Base-by-base conservation (phyloP, 1,140 invertebrate genomes). In the Drosophila obscura region DNA sequence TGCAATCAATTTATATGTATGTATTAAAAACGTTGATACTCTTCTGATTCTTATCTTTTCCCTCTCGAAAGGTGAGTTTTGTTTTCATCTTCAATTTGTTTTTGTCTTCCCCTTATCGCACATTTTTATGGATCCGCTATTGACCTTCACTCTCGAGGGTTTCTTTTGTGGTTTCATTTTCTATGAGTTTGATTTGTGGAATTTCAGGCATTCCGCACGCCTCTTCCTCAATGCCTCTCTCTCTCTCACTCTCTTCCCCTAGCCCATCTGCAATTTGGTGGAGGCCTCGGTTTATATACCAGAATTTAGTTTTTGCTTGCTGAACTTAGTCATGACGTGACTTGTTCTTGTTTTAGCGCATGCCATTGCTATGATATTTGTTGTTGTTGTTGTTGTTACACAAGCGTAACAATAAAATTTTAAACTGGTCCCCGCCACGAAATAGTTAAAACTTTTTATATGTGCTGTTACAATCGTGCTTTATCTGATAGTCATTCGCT, bases 381-480 rank as follows among this genome's bases (percentile, higher is more conserved):
- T 43, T 9, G 26, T 39, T 16, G 41, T 15, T 55, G 19, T 59
- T 50, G 22, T 50, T 71, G 68, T 72, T 72, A 61, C 68, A 72
- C 56, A 72, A 72, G 67, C 68, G 67, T 72, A 72, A 72, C 67
- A 72, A 72, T 72, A 72, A 72, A 71, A 71, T 71, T 72, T 72
- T 67, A 72, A 22, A 61, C 68, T 72, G 55, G 56, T 39, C 11
- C 31, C 56, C 49, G 68, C 55, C 67, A 52, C 26, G 41, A 61
- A 72, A 72, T 72, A 72, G 68, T 52, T 72, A 48, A 72, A 52
- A 46, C 11, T 39, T 61, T 72, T 61, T 72, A 72, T 72, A 72
- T 72, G 68, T 72, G 68, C 68, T 72, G 66, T 61, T 72, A 72
- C 60, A 67, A 72, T 72, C 67, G 60, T 72, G 68, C 72, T 72